Evolutionary conservation across 1,140 invertebrate species (phyloP), one percentile per base, ranked within the genome.

Genomic region (Dysdera silvatica): DNA sequence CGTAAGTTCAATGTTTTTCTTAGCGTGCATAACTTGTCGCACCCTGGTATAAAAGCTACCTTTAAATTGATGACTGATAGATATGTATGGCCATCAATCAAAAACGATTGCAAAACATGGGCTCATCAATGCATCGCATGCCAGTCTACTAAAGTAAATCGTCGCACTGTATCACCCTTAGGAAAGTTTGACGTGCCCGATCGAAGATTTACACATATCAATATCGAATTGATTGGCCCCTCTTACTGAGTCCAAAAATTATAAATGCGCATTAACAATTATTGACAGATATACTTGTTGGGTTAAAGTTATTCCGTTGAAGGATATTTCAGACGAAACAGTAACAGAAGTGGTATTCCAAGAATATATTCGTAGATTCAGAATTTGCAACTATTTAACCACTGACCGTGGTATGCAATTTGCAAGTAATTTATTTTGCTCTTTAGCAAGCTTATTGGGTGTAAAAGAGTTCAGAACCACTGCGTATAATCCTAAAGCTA

Each of bases 171-270:
- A 59, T 23, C n/a, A 10, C 65, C 72, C 2, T 28, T 54, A 23
- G 43, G 35, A 14, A 40, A 5, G 2, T 62, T 66, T 41, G 6
- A 33, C 12, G 2, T 26, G 4, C 45, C 23, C 10, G 14, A 40
- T 20, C 14, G 23, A 10, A 41, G 56, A 26, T 80, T 80, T 57
- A 47, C 69, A 3, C 74, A 79, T 55, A 65, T 81, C 0, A 75
- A 82, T 65, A 65, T 81, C 0, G 80, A 82, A 67, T 69, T 82
- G 2, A 70, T 82, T 12, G 76, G 77, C 6, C n/a, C 52, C 10
- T 54, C 32, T 54, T 0, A 78, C 75, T 0, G 49, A 82, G 2
- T 75, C 76, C 0, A 28, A 72, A 16, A 74, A 71, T 16, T 72
- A 64, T 47, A 47, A 24, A 8, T 80, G 80, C 58, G 65, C 67